Conservation (phyloP, 2,888 invertebrate genomes). For the Camponotus fellah region DNA sequence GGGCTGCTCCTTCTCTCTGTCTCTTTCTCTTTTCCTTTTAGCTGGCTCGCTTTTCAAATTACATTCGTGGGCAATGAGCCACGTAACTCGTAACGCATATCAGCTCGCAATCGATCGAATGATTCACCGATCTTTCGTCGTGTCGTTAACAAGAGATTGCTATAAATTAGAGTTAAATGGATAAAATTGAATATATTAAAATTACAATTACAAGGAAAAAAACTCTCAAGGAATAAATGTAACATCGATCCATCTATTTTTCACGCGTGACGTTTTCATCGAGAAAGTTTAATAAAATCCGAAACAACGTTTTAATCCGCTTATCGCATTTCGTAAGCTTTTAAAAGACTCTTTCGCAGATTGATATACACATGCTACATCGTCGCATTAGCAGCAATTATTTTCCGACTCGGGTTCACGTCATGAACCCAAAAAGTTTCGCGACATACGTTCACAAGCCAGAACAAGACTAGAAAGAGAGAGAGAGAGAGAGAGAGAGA, state of each 20-base stretch:
- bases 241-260: neutral
- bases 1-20: constrained; percentile 33
- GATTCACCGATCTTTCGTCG: constrained; percentile 51
- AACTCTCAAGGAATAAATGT: neutral
- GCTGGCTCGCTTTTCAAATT: constrained; percentile 75
- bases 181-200: neutral
- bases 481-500: constrained; percentile 31
- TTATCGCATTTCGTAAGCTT: constrained; percentile 50
- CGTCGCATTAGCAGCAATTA: constrained; percentile 55
- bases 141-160: constrained; percentile 6
- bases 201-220: neutral
- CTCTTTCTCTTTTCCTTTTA: constrained; percentile 58
- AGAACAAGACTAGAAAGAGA: constrained; percentile 20
- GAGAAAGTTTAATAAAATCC: constrained; percentile 45
- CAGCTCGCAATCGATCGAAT: constrained; percentile 59
- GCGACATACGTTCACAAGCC: constrained; percentile 41
- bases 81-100: constrained; percentile 73
- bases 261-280: constrained; percentile 30
- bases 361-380: constrained; percentile 5
- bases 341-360: constrained; percentile 46
- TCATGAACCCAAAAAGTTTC: constrained; percentile 52
- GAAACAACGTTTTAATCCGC: constrained; percentile 38
- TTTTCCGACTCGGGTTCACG: constrained; percentile 34
- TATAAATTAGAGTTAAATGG: neutral
- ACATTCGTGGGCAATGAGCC: constrained; percentile 80